Percentiles rank a stretch among this genome's conserved stretches.
These are phyloP conservation scores for Anodontia alba DNA, from an alignment of 2,888 invertebrate species.

Conservation along the genomic window DNA sequence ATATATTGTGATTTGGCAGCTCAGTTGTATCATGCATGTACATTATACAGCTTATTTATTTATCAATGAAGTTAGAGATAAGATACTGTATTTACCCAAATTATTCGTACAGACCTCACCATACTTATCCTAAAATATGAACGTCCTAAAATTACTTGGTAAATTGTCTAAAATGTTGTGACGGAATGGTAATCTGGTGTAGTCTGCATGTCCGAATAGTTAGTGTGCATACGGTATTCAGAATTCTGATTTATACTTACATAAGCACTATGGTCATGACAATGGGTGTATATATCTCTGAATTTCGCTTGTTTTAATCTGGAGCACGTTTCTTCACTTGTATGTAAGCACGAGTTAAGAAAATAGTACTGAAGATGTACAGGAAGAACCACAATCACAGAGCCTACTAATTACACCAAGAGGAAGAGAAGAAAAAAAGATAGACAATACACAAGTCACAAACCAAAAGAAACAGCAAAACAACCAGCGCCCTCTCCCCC, in stretches of 20 bases:
- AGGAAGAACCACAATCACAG: neutral
- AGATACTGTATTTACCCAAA: too few species aligned
- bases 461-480: neutral
- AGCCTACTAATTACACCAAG: too few species aligned
- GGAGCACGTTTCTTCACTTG: neutral
- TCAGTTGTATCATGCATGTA: too few species aligned
- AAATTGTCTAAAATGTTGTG: neutral
- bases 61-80: too few species aligned
- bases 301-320: neutral
- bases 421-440: too few species aligned
- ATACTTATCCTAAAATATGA: neutral
- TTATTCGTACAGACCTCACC: neutral
- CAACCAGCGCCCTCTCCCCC: neutral
- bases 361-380: neutral
- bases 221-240: neutral
- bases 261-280: neutral
- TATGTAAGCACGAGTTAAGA: constrained; percentile 7
- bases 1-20: too few species aligned
- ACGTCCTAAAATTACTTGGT: neutral
- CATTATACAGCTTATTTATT: too few species aligned
- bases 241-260: neutral
- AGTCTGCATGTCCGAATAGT: neutral
- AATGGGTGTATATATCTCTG: neutral
- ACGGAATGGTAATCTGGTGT: neutral
- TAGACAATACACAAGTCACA: neutral